A percentile compares a stretch with the other conserved stretches of the same genome.
phyloP scores from a whole-genome alignment of 2,888 invertebrate genomes.

The Clivina fossor region DNA sequence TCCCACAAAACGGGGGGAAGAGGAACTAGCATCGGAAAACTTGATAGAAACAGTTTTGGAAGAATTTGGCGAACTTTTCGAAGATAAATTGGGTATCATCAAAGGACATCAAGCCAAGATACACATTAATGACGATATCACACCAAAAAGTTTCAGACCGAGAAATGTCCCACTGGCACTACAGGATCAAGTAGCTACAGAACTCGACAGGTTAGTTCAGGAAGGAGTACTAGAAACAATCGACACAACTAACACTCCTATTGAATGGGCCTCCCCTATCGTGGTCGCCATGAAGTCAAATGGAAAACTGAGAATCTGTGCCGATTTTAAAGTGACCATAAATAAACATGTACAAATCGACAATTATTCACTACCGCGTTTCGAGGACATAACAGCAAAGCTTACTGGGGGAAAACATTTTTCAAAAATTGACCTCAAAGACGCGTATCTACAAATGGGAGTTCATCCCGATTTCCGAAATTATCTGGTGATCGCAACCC shows the following conservation, averaged over 20 bases:
- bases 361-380: conserved; percentile 34
- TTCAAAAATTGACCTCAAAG: conserved; percentile 29
- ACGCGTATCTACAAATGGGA: conserved; percentile 34
- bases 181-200: conserved; percentile 36
- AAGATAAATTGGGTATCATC: neutral
- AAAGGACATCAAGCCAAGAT: conserved; percentile 6
- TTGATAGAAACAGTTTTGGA: too few relatives aligned
- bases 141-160: neutral
- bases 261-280: conserved; percentile 40
- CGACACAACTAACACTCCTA: conserved; percentile 35
- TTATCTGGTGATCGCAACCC: too few relatives aligned
- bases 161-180: conserved; percentile 35
- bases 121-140: neutral
- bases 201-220: conserved; percentile 37
- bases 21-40: too few relatives aligned
- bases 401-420: conserved; percentile 32
- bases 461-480: conserved; percentile 24
- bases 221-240: conserved; percentile 39
- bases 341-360: conserved; percentile 33
- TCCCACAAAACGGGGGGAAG: too few relatives aligned
- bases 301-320: conserved; percentile 39
- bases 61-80: too few relatives aligned
- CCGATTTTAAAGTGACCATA: conserved; percentile 37
- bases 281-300: conserved; percentile 38
- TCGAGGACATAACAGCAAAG: conserved; percentile 32